Evolutionary conservation across 2,797 vertebrate species (phyloP), one percentile per base, ranked within the genome.

Genomic region (Emydoidea blandingii): DNA sequence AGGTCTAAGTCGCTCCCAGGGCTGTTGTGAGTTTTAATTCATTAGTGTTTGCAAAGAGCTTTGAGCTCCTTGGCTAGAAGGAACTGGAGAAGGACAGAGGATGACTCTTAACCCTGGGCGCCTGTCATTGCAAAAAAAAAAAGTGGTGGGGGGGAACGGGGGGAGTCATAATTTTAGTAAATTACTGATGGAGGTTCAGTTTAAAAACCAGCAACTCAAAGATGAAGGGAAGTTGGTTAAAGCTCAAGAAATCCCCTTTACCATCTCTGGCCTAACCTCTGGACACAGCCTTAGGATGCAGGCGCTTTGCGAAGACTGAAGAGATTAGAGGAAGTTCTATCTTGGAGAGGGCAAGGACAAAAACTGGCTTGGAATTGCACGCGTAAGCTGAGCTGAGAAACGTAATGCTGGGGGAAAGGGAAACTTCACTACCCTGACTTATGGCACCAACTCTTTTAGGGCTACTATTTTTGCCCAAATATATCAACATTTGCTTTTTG

Each of bases 1-100:
- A 88, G 84, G 92, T 56, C 86, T 96, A 95, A 96, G 86, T 74
- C 88, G 85, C 90, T 79, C 86, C 90, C 85, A 87, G 81, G 27
- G 68, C 52, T 81, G 25, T 16, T 76, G 59, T 49, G 80, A 87
- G 89, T 15, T 12, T 74, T 92, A 84, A 93, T 87, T 88, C 85
- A 92, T 91, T 94, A 95, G 52, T 11, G 52, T 27, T 37, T 83
- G 83, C 52, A 87, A 85, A 76, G 57, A 85, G 89, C 94, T 97
- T 50, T 88, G 81, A 90, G 92, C 93, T 86, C 88, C 95, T 3
- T 2, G 41, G 72, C 72, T 47, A 76, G 72, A 76, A 74, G 41
- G 72, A 44, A 59, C 91, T 90, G 86, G 74, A 94, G 84, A 93
- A 91, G 84, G 92, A 78, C 83, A 91, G 19, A 41, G 65, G 9